Evolutionary conservation across 1,140 invertebrate species (phyloP), one percentile per base, ranked within the genome.

Genomic region (Anadara kagoshimensis): DNA sequence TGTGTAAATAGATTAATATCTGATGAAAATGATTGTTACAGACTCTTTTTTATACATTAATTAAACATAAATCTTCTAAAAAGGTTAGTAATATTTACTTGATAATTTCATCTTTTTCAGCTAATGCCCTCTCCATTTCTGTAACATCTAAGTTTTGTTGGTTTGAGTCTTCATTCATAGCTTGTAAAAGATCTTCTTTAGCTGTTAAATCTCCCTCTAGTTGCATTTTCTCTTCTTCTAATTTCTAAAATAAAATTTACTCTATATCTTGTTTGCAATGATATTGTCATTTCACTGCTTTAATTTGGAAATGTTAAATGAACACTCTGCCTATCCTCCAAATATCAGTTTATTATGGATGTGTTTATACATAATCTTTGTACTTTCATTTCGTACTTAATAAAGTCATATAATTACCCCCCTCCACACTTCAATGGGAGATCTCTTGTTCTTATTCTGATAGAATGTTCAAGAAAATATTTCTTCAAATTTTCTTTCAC

Each of bases 101-200:
- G 24, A 86, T 83, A 47, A 86, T 78, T 4, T 79, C 68, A 57
- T 86, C 84, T 73, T 83, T 86, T 57, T 84, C 82, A 16, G 70
- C 58, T n/a, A 86, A 66, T 18, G 79, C 73, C 26, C 75, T 65
- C 29, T 85, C 81, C 59, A 85, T 61, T 61, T 73, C 49, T 7
- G 69, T 58, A 20, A 85, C 36, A 49, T 82, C 76, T 24, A 81
- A 66, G 29, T 36, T 65, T 51, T 78, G 75, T 29, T 76, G 70
- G 2, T 76, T 70, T 45, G 53, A 63, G 58, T 86, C 84, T 22
- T 84, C 78, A 51, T 81, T 76, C 18, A 78, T 69, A 44, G 78
- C 79, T 12, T 69, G 59, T 56, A 86, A 53, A 20, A 83, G 72
- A 22, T 82, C 76, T 20, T 81, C 76, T 26, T 78, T 72, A 10